A percentile compares a stretch with the other conserved stretches of the same genome.
These are phyloP conservation scores for Naso thynnoides DNA, from an alignment of 2,797 vertebrate genomes.

Conservation along the genomic window DNA sequence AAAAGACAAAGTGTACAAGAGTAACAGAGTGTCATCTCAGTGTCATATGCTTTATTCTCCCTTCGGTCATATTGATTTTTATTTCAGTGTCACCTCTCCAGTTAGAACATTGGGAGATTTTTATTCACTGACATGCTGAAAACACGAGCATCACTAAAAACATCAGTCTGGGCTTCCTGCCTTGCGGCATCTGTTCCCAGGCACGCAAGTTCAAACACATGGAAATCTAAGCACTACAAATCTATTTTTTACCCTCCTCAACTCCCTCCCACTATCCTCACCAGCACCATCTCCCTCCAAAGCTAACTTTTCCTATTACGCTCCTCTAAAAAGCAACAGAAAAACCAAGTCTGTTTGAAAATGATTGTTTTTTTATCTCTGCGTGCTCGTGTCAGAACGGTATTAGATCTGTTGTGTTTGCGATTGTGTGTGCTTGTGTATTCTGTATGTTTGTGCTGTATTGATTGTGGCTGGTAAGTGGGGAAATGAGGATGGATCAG, in stretches of 20 bases:
- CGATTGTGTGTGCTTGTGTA: slow-evolving; percentile 12
- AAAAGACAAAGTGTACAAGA: slow-evolving; percentile 26
- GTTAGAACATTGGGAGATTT: slow-evolving; percentile 53
- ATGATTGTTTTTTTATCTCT: slow-evolving; percentile 40
- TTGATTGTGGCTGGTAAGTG: slow-evolving; percentile 45
- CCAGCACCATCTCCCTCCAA: slow-evolving; percentile 27
- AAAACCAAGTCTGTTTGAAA: slow-evolving; percentile 35
- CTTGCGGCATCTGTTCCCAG: slow-evolving; percentile 48
- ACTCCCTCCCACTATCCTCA: slow-evolving; percentile 17
- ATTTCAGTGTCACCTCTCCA: slow-evolving; percentile 44
- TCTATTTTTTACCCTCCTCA: slow-evolving; percentile 24
- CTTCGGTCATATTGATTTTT: slow-evolving; percentile 68
- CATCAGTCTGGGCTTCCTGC: slow-evolving; percentile 52
- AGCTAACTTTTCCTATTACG: slow-evolving; percentile 40
- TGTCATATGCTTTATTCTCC: slow-evolving; percentile 54
- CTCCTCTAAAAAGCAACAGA: slow-evolving; percentile 42
- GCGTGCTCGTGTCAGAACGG: slow-evolving; percentile 29
- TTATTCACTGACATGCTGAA: slow-evolving; percentile 46
- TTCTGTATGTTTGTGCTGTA: slow-evolving; percentile 43
- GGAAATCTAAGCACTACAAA: slow-evolving; percentile 41
- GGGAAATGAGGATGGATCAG: slow-evolving; percentile 58
- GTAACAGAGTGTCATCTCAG: slow-evolving; percentile 51
- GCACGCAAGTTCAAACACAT: slow-evolving; percentile 51
- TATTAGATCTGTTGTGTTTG: slow-evolving; percentile 28
- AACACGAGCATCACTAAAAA: slow-evolving; percentile 60